Base-by-base conservation (phyloP, 2,797 vertebrate species). In the Poeciliopsis presidionis region DNA sequence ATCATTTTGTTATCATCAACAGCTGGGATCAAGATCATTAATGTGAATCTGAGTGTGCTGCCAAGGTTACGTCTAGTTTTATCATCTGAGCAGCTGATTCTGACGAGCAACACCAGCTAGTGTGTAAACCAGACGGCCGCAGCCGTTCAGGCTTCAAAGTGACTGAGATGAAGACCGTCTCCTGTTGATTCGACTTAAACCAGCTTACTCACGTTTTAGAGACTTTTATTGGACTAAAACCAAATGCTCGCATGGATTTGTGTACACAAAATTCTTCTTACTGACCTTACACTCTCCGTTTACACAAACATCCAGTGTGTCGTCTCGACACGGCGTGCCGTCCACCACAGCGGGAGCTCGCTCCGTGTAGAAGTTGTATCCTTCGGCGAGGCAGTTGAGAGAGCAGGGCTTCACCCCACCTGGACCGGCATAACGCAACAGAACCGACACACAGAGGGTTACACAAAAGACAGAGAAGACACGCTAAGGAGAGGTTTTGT, bases 291-390 rank as follows among this genome's bases (percentile, higher is more conserved):
- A 99, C 89, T 99, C 98, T 73, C 98, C 98, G 0, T 97, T 98
- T 75, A 99, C 98, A 5, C 98, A 99, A 85, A 99, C 97, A 74
- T 99, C 98, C 20, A 97, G 94, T 2, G 98, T 97, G 89, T 99
- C 97, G 0, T 96, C 97, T 67, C 97, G 91, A 84, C 98, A 99
- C 0, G 95, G 96, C 0, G 98, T 99, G 74, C 98, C 98, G 0
- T 99, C 98, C 89, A 98, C 97, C 87, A 99, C 98, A 0, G 98
- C 98, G 0, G 98, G 97, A 0, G 98, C 97, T 2, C 97, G 95
- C 90, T 99, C 98, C 0, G 98, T 99, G 95, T 99, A 99, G 95
- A 99, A 99, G 95, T 99, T 99, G 94, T 98, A 99, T 14, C 98
- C 97, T 85, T 99, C 98, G 0, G 98, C 98, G 81, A 99, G 91